These are phyloP conservation scores for Belonocnema kinseyi DNA, from an alignment of 1,140 invertebrate species.

Conservation along the genomic window DNA sequence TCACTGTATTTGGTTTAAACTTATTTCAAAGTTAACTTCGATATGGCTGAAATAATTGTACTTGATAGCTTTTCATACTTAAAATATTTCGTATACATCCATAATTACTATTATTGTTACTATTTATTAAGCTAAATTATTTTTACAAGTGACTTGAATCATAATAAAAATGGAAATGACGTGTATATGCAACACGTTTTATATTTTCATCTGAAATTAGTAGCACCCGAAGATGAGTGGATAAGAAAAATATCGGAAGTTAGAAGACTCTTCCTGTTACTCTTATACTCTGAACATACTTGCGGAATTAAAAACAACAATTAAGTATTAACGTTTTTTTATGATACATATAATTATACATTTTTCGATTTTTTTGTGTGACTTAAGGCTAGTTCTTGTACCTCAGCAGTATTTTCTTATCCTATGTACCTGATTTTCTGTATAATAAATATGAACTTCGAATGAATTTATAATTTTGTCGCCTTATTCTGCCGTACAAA, in stretches of 20 bases:
- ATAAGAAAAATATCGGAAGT: neutral
- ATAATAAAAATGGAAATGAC: neutral
- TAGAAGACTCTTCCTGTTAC: conserved; percentile 14
- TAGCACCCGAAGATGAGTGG: neutral
- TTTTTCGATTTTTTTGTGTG: conserved; percentile 5
- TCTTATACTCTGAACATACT: neutral
- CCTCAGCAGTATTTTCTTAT: conserved; percentile 3
- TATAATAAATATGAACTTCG: conserved; percentile 27
- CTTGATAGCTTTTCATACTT: neutral
- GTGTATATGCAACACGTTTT: neutral
- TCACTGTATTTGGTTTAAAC: neutral
- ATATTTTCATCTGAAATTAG: neutral
- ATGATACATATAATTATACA: conserved; percentile 10
- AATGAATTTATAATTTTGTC: neutral
- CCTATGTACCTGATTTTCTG: conserved; percentile 27
- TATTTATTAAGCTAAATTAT: neutral
- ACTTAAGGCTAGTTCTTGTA: conserved; percentile 9
- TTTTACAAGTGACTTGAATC: conserved; percentile 21
- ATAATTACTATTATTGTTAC: too few relatives aligned
- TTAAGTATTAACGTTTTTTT: neutral
- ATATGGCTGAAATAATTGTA: neutral
- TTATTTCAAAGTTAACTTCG: neutral
- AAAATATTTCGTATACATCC: too few relatives aligned
- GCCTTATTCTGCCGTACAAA: neutral
- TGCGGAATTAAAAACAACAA: neutral